Percentiles rank a stretch among this genome's conserved stretches.
Conservation (phyloP, 2,888 invertebrate species). For the Mallateleia sp. region DNA sequence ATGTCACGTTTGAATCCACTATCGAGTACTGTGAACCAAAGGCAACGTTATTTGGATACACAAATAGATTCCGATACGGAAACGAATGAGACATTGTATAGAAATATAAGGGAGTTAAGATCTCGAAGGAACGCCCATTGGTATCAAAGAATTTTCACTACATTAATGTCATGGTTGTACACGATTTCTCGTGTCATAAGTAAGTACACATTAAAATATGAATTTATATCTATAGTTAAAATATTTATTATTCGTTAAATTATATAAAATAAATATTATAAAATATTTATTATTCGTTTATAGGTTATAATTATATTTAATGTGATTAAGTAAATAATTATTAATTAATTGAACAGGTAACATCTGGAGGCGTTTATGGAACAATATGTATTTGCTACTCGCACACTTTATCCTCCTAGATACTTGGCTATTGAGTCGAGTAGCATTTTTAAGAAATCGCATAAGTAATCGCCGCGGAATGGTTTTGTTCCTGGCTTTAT, state of each 20-base stretch:
- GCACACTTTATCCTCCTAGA: conserved; percentile 86
- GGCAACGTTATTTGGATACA: conserved; percentile 18
- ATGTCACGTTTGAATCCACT: conserved; percentile 43
- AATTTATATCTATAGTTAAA: too few species aligned
- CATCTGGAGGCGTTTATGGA: conserved; percentile 83
- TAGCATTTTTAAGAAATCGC: conserved; percentile 81
- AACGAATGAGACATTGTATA: conserved; percentile 81
- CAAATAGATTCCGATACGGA: conserved; percentile 86
- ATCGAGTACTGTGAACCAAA: conserved; percentile 26
- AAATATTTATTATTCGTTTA: too few species aligned
- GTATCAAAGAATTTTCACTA: conserved; percentile 36
- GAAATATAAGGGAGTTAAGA: conserved; percentile 30
- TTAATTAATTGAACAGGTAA: conserved; percentile 84
- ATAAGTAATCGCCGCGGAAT: conserved; percentile 82
- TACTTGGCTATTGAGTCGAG: conserved; percentile 87
- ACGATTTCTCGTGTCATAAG: conserved; percentile 21
- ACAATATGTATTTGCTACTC: conserved; percentile 85
- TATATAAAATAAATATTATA: too few species aligned
- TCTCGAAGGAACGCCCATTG: conserved; percentile 61
- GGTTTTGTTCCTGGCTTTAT: conserved; percentile 89
- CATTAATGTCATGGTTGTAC: conserved; percentile 35
- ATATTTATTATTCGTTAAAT: too few species aligned
- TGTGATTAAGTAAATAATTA: too few species aligned
- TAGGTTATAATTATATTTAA: too few species aligned
- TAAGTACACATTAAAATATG: too few species aligned